phyloP scores from a whole-genome alignment of 2,797 vertebrate genomes.

The Calcarius lapponicus region DNA sequence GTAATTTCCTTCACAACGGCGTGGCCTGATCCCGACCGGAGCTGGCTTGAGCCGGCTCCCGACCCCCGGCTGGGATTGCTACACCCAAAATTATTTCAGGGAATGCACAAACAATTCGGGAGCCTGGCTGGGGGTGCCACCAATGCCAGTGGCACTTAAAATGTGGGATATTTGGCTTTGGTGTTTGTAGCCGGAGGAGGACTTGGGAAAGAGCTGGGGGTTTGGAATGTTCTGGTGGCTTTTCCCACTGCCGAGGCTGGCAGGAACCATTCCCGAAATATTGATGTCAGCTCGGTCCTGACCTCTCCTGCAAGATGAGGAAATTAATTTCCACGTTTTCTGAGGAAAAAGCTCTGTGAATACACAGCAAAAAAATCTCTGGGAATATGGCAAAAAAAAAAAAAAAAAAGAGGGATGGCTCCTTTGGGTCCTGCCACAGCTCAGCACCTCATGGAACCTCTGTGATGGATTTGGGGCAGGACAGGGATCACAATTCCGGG shows the following conservation, averaged over 20 bases:
- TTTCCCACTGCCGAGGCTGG: not conserved
- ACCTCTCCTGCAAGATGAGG: not conserved
- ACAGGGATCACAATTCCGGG: not conserved
- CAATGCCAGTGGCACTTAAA: not conserved
- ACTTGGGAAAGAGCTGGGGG: not conserved
- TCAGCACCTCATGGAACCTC: not conserved
- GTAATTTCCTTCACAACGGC: not conserved
- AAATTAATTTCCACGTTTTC: not conserved
- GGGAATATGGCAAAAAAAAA: not conserved
- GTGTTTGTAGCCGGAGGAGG: not conserved
- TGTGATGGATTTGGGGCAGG: not conserved
- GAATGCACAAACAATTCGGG: not conserved
- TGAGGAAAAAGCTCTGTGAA: not conserved
- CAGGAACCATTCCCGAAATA: not conserved
- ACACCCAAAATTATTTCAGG: not conserved
- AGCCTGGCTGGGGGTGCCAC: not conserved
- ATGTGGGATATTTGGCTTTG: not conserved
- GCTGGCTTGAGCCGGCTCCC: not conserved
- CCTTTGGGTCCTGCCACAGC: not conserved
- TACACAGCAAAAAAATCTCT: too few relatives aligned
- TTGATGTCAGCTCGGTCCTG: not conserved
- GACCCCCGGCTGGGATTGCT: fast-evolving
- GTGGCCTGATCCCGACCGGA: not conserved
- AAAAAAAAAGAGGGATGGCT: not conserved
- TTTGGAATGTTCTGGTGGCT: not conserved